phyloP scores from a whole-genome alignment of 2,797 vertebrate species.

The Gymnoscopelus microlampas region DNA sequence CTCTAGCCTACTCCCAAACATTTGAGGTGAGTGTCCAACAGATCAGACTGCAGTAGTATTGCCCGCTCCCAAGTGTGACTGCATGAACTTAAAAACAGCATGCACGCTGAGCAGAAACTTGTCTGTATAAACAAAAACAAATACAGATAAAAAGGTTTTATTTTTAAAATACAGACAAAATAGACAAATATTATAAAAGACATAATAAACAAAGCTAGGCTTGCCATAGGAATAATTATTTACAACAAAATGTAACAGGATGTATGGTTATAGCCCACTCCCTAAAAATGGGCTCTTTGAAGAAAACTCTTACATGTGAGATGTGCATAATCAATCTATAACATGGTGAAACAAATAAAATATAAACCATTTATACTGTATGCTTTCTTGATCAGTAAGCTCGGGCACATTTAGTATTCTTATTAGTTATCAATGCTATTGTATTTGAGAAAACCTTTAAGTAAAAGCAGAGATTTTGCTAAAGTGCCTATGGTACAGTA shows the following conservation, averaged over 20 bases:
- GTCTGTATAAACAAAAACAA: too few relatives aligned
- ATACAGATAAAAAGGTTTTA: constrained; percentile 24
- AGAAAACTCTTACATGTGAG: constrained; percentile 4
- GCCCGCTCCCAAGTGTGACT: too few relatives aligned
- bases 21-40: too few relatives aligned
- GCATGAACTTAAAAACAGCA: too few relatives aligned
- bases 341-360: too few relatives aligned
- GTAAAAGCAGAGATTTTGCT: neutral
- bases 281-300: constrained; percentile 34
- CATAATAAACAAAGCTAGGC: constrained; percentile 46
- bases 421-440: neutral
- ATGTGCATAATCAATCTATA: neutral
- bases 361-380: neutral
- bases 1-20: too few relatives aligned
- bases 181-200: constrained; percentile 72
- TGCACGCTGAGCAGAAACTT: too few relatives aligned
- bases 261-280: neutral
- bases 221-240: constrained; percentile 38
- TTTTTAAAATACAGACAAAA: constrained; percentile 67
- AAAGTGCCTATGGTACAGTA: neutral
- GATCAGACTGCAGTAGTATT: too few relatives aligned
- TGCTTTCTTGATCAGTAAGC: neutral
- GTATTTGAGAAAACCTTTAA: neutral
- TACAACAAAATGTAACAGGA: constrained; percentile 24
- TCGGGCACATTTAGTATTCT: neutral